Percentiles rank a stretch among this genome's conserved stretches.
These are phyloP conservation scores for Homarus gammarus DNA, from an alignment of 2,888 invertebrate species.

Conservation along the genomic window DNA sequence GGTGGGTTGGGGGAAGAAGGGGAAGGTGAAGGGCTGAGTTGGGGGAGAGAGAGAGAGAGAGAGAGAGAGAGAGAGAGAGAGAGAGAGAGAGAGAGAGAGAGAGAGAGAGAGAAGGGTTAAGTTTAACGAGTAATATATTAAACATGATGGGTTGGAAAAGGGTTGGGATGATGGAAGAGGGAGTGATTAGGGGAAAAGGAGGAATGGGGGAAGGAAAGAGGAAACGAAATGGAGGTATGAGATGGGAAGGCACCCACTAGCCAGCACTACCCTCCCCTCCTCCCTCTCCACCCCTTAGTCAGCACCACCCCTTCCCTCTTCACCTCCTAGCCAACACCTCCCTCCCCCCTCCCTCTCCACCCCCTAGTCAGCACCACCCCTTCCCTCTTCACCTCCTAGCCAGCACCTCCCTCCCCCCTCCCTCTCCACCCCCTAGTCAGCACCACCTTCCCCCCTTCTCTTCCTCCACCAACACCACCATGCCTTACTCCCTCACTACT, in stretches of 20 bases:
- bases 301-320: not conserved
- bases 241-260: too few species aligned
- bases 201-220: too few species aligned
- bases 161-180: not conserved
- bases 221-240: too few species aligned
- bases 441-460: too few species aligned
- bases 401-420: not conserved
- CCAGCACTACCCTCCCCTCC: too few species aligned
- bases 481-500: not conserved
- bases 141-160: too few species aligned
- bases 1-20: not conserved
- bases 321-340: too few species aligned
- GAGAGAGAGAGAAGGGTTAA: not conserved
- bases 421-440: not conserved
- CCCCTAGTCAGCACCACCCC: too few species aligned
- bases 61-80: not conserved
- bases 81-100: not conserved
- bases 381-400: not conserved
- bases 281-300: too few species aligned
- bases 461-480: not conserved
- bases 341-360: too few species aligned
- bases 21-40: not conserved
- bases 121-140: too few species aligned
- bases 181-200: too few species aligned
- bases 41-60: not conserved